These are phyloP conservation scores for Calliphora vicina DNA, from an alignment of 1,140 invertebrate species.

Conservation along the genomic window DNA sequence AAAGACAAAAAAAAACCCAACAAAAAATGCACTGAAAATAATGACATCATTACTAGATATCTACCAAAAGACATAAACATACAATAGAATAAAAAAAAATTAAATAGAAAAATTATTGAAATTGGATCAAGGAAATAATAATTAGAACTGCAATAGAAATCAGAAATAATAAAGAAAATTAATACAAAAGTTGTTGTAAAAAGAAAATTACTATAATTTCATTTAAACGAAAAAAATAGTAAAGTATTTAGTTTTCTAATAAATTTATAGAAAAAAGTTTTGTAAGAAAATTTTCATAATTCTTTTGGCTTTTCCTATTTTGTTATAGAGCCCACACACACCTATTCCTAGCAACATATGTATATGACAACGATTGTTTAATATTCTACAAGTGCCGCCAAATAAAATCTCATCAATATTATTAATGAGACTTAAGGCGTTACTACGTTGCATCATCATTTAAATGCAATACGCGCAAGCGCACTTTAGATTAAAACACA, in stretches of 20 bases:
- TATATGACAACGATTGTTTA: not conserved
- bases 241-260: too few relatives aligned
- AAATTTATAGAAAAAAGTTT: too few relatives aligned
- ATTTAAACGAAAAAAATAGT: too few relatives aligned
- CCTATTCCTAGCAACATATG: not conserved
- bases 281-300: too few relatives aligned
- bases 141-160: too few relatives aligned
- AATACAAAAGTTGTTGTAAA: too few relatives aligned
- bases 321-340: not conserved
- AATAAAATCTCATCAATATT: not conserved
- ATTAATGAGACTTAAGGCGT: constrained; percentile 9
- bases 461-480: not conserved
- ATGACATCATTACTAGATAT: not conserved
- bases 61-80: too few relatives aligned
- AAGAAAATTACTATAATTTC: too few relatives aligned
- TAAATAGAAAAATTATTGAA: too few relatives aligned
- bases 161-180: too few relatives aligned
- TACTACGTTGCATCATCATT: not conserved
- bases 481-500: not conserved
- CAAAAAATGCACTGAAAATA: not conserved
- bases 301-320: not conserved
- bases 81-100: too few relatives aligned
- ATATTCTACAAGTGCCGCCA: not conserved
- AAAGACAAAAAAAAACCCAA: not conserved
- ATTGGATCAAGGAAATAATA: too few relatives aligned